Evolutionary conservation across 2,113 vertebrate genomes (phyloP), one percentile per base, ranked within the genome.

Genomic region (Poecilia latipinna): DNA sequence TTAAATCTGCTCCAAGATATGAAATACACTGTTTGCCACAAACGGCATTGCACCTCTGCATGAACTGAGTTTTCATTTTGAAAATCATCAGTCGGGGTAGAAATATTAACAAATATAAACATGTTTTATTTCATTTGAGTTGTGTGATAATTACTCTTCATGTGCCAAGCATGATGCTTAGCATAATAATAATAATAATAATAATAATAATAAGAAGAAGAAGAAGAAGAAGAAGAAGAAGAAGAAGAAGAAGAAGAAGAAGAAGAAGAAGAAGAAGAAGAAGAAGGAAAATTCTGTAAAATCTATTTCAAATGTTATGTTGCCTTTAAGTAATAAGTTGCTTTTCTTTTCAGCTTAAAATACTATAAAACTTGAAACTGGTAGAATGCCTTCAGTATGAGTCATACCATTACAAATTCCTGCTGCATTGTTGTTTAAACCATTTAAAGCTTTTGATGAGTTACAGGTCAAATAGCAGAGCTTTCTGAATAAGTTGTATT

Each of bases 281-380:
- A 26, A 26, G 26, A 26, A 26, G 26, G 26, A 26, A 26, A 3
- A 64, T 65, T 68, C 22, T 51, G 31, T 6, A 54, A 22, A 70
- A 13, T 31, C 19, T 26, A 61, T 26, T 4, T 74, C 19, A 76
- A 60, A 66, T 44, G n/a, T 77, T 26, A 44, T 60, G 13, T 3
- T 77, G 33, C 22, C 26, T 4, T 32, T 54, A 68, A 24, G 37
- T 6, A 7, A n/a, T 65, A 26, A 65, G 65, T 72, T 72, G 37
- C 37, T 62, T 70, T 28, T 35, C 48, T 72, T n/a, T 68, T 71
- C 22, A 72, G 44, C 12, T 82, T 76, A 10, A 60, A n/a, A 39
- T 71, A 6, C 8, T 8, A 35, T 60, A 19, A 74, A 61, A 42
- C 66, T 72, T 54, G 22, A 19, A 32, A 51, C 61, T 79, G 22